These are phyloP conservation scores for Cotesia congregata DNA, from an alignment of 2,888 invertebrate genomes.

Conservation along the genomic window DNA sequence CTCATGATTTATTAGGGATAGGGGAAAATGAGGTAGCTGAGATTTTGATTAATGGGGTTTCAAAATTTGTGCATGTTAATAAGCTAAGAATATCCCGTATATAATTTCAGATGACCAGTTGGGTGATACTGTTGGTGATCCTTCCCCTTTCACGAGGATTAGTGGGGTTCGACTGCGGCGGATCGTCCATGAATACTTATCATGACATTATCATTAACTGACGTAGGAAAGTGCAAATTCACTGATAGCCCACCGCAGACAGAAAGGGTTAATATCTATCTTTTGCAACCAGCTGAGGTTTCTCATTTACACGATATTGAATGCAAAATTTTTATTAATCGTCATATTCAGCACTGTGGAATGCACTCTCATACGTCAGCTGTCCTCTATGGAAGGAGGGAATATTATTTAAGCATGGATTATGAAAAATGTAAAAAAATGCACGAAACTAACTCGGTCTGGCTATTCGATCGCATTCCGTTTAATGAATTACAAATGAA, in stretches of 20 bases:
- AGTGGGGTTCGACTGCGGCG: conserved; percentile 13
- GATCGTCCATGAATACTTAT: conserved; percentile 3
- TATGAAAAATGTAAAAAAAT: neutral
- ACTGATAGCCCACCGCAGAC: neutral
- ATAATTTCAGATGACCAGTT: neutral
- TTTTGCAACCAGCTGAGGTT: neutral
- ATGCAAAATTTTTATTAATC: neutral
- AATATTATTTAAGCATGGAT: no score
- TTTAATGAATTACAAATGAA: no score
- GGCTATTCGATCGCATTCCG: neutral
- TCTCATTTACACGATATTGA: neutral
- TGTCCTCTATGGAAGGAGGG: no score
- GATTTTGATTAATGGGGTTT: conserved; percentile 23
- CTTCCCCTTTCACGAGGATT: conserved; percentile 1
- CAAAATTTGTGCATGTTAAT: conserved; percentile 31
- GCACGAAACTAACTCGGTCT: neutral
- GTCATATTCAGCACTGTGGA: neutral
- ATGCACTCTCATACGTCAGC: neutral
- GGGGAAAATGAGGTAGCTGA: conserved; percentile 26
- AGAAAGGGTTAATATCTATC: neutral
- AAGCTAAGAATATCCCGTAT: conserved; percentile 2
- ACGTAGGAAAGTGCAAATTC: neutral
- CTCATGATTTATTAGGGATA: conserved; percentile 28
- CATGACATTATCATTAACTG: neutral
- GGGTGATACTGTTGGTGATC: no score